A percentile compares a stretch with the other conserved stretches of the same genome.
Conservation (phyloP, 2,797 vertebrate genomes). For the Anguilla pacifica region DNA sequence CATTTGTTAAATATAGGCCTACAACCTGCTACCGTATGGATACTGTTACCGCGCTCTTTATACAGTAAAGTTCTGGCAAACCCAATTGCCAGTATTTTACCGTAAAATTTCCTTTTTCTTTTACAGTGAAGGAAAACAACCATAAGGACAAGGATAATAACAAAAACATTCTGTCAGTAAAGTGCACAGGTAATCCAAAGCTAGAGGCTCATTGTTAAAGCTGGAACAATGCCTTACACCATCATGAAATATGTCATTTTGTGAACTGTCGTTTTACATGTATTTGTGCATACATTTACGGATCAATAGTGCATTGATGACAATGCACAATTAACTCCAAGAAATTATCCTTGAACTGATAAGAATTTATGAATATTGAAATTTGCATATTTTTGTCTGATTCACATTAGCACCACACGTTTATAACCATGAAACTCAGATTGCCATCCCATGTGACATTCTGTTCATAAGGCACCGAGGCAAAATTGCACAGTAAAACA, state of each 20-base stretch:
- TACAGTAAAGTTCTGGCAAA: too few species aligned
- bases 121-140: constrained; percentile 47
- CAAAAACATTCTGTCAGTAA: constrained; percentile 51
- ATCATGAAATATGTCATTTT: constrained; percentile 20
- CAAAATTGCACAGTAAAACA: constrained; percentile 14
- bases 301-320: neutral
- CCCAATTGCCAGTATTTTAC: too few species aligned
- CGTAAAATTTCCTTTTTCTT: too few species aligned
- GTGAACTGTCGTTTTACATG: neutral
- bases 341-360: neutral
- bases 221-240: constrained; percentile 38
- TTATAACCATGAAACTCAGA: neutral
- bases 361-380: neutral
- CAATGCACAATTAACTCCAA: neutral
- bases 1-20: too few species aligned
- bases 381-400: neutral
- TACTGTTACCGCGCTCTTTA: too few species aligned
- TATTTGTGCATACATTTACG: neutral
- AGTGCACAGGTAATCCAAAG: constrained; percentile 65
- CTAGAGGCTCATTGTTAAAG: constrained; percentile 16
- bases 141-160: constrained; percentile 18
- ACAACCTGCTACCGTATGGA: too few species aligned
- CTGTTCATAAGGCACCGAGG: neutral
- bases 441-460: neutral
- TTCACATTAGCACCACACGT: neutral